phyloP scores from a whole-genome alignment of 2,888 invertebrate species.

The Epiblema foenella region DNA sequence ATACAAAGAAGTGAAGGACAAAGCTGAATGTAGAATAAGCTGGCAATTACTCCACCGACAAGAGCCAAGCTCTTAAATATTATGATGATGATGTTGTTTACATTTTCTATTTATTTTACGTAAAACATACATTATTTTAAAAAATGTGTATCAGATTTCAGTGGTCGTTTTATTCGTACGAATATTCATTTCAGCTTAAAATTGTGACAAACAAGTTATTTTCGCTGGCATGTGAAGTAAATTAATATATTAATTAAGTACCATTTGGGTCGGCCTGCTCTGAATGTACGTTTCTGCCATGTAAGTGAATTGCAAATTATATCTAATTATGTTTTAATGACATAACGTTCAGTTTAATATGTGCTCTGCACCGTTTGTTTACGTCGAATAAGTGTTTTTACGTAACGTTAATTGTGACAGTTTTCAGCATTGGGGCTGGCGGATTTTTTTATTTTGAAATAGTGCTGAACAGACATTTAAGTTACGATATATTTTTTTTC shows the following conservation, averaged over 20 bases:
- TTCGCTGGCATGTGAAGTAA: conserved; percentile 28
- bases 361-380: conserved; percentile 18
- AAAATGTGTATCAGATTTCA: no score
- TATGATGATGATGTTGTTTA: no score
- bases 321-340: conserved; percentile 36
- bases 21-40: no score
- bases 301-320: conserved; percentile 40
- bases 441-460: background rate
- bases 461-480: no score
- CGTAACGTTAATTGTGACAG: background rate
- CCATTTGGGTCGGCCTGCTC: conserved; percentile 28
- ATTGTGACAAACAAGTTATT: conserved; percentile 16
- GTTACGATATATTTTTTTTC: no score
- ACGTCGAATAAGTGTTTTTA: conserved; percentile 1
- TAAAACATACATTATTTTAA: no score
- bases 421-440: background rate
- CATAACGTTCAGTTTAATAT: conserved; percentile 29
- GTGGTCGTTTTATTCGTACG: no score
- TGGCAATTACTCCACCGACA: no score
- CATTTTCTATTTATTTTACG: no score
- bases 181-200: conserved; percentile 1
- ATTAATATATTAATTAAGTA: conserved; percentile 41
- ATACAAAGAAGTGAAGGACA: no score
- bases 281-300: conserved; percentile 35
- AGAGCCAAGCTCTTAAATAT: no score